These are phyloP conservation scores for Melieria crassipennis DNA, from an alignment of 2,888 invertebrate species.

Conservation along the genomic window DNA sequence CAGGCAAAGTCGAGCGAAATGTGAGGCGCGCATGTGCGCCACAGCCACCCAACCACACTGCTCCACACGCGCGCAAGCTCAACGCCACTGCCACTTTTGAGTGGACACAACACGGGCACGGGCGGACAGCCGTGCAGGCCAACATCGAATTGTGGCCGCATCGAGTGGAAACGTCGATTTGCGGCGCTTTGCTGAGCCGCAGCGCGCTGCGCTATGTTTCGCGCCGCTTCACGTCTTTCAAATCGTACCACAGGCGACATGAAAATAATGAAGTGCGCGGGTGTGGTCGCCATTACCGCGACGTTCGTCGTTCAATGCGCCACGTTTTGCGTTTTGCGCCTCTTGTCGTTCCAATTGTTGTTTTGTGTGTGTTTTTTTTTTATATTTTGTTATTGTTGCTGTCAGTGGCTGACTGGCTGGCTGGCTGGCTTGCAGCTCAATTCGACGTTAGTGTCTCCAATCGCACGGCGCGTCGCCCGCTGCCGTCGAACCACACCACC, in stretches of 20 bases:
- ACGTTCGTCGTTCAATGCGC: slow-evolving; percentile 36
- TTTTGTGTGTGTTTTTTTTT: slow-evolving; percentile 19
- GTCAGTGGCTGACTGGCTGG: not conserved
- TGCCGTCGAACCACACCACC: not conserved
- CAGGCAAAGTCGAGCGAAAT: not conserved
- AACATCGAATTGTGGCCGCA: slow-evolving; percentile 11
- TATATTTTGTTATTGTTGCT: slow-evolving; percentile 13
- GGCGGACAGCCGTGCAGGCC: slow-evolving; percentile 32
- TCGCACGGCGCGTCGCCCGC: not conserved
- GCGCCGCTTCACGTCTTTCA: slow-evolving; percentile 49
- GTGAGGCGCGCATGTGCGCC: not conserved
- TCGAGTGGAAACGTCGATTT: too few species aligned
- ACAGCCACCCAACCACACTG: not conserved
- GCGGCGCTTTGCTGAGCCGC: too few species aligned
- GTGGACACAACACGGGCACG: not conserved
- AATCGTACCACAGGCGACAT: slow-evolving; percentile 64
- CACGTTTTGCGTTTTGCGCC: not conserved
- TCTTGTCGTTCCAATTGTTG: slow-evolving; percentile 28
- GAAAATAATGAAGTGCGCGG: slow-evolving; percentile 67
- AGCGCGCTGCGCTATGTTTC: not conserved
- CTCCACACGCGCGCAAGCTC: not conserved
- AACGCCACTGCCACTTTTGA: not conserved
- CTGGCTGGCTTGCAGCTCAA: too few species aligned
- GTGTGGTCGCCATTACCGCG: slow-evolving; percentile 57
- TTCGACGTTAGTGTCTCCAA: not conserved